phyloP scores from a whole-genome alignment of 2,888 invertebrate genomes.

The Nephrotoma appendiculata region DNA sequence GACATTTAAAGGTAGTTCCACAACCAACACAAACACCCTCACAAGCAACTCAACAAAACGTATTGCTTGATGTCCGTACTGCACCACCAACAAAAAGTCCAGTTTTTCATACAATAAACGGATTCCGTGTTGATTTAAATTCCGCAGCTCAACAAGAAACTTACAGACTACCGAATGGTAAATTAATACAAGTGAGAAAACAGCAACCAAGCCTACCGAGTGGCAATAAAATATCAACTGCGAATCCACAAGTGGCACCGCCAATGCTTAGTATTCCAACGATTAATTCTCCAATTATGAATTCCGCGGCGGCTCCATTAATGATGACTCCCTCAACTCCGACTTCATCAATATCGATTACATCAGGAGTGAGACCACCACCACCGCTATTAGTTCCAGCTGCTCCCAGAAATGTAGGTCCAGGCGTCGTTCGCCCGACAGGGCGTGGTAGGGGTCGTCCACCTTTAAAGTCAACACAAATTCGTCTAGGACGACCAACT shows the following conservation, averaged over 20 bases:
- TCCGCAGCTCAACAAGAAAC: conserved; percentile 32
- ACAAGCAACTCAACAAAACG: conserved; percentile 9
- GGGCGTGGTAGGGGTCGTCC: background rate
- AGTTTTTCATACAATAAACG: conserved; percentile 31
- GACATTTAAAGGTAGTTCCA: background rate
- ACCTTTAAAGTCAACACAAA: conserved; percentile 13
- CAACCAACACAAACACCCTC: conserved; percentile 15
- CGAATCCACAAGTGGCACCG: background rate
- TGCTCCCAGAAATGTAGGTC: conserved; percentile 8
- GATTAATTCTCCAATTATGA: background rate
- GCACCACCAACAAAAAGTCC: conserved; percentile 16
- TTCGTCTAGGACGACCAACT: background rate
- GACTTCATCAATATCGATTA: background rate
- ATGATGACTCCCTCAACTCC: background rate
- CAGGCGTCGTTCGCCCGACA: background rate
- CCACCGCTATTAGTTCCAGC: conserved; percentile 20
- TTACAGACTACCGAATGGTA: conserved; percentile 31
- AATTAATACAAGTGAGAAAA: conserved; percentile 31
- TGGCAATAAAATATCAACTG: conserved; percentile 8
- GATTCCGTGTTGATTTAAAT: conserved; percentile 32
- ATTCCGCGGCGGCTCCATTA: background rate
- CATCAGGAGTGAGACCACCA: background rate
- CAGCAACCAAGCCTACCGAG: conserved; percentile 15
- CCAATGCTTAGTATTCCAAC: background rate
- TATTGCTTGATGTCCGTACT: background rate